phyloP scores from a whole-genome alignment of 2,113 vertebrate species.

The Limnothrissa miodon region DNA sequence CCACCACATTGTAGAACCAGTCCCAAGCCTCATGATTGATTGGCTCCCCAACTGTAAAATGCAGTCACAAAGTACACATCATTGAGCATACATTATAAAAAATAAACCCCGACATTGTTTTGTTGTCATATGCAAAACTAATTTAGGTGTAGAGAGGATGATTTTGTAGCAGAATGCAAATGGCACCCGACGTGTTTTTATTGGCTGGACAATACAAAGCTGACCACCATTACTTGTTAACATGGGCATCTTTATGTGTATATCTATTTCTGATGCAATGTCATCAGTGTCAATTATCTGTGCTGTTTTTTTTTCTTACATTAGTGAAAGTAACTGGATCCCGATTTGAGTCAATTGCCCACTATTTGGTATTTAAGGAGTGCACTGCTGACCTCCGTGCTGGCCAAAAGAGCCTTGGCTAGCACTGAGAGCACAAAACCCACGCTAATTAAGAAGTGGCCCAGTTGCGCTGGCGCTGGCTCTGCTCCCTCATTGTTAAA shows the following conservation, averaged over 20 bases:
- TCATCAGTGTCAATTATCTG: background rate
- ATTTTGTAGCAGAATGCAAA: background rate
- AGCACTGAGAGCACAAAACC: background rate
- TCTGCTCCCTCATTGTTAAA: background rate
- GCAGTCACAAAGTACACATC: slow-evolving; percentile 36
- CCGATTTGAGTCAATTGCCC: background rate
- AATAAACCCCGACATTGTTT: background rate
- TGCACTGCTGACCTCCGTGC: background rate
- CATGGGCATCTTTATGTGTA: background rate
- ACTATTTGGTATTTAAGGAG: background rate
- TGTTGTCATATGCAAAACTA: background rate
- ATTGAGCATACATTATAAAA: background rate
- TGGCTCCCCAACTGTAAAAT: slow-evolving; percentile 83
- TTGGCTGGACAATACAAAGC: background rate
- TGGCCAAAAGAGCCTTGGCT: background rate
- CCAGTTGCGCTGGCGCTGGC: background rate
- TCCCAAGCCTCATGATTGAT: slow-evolving; percentile 93
- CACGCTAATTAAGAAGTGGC: background rate
- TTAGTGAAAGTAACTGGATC: background rate
- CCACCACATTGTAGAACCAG: slow-evolving; percentile 87
- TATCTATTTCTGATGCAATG: too few relatives aligned
- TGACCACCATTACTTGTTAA: background rate
- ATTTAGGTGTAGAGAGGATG: background rate
- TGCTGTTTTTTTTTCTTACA: background rate
- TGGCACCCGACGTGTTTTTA: background rate